A percentile compares a stretch with the other conserved stretches of the same genome.
Evolutionary conservation across 92 coral and sea anemone genomes (phyloP).

Genomic region (Micromussa lordhowensis): DNA sequence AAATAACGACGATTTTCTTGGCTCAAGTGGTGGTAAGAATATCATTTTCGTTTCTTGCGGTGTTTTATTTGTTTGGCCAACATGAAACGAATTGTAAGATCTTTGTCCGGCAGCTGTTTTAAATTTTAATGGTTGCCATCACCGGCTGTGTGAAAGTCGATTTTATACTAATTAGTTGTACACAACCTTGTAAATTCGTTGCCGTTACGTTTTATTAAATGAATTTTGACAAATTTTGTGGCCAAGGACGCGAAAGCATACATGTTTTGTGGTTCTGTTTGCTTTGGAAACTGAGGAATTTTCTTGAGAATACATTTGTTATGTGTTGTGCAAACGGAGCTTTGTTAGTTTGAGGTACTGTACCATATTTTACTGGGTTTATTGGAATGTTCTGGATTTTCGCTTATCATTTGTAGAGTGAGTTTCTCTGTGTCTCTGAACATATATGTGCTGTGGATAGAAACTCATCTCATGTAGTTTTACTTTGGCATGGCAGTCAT

Average conservation of each 20-base stretch:
- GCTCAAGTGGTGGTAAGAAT: constrained; percentile 21
- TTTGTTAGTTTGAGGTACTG: not conserved
- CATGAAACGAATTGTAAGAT: not conserved
- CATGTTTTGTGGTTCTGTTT: not conserved
- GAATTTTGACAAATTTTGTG: not conserved
- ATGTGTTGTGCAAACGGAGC: not conserved
- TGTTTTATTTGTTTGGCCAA: not conserved
- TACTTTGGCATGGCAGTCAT: not conserved
- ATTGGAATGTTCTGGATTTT: not conserved
- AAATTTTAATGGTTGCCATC: not conserved
- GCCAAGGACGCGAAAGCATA: not conserved
- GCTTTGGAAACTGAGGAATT: constrained; percentile 43
- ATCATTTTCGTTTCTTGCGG: not conserved
- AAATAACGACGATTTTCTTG: constrained; percentile 34
- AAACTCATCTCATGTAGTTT: not conserved
- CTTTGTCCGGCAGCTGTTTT: not conserved
- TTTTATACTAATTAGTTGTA: not conserved
- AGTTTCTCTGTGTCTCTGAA: not conserved
- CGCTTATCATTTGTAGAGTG: no score
- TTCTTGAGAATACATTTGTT: not conserved
- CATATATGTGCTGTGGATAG: not conserved
- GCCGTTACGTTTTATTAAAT: not conserved
- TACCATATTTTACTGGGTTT: not conserved
- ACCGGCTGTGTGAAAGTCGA: constrained; percentile 30
- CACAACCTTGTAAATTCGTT: constrained; percentile 9